A percentile compares a stretch with the other conserved stretches of the same genome.
These are phyloP conservation scores for Ciconia boyciana DNA, from an alignment of 2,113 vertebrate genomes.

Conservation along the genomic window DNA sequence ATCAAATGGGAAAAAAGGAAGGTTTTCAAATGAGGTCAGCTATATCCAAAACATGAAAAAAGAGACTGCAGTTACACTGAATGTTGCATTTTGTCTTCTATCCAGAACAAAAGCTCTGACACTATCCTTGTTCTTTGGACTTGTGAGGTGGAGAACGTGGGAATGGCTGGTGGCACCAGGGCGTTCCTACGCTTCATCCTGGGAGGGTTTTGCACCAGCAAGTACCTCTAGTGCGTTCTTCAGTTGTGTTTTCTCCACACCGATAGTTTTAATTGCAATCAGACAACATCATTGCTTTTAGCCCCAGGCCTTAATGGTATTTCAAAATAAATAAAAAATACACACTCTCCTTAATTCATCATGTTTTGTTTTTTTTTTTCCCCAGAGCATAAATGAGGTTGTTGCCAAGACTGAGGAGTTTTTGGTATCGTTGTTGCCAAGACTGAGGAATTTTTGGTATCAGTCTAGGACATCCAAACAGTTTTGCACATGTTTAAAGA, in stretches of 20 bases:
- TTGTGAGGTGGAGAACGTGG: fast-evolving
- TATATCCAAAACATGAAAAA: background rate
- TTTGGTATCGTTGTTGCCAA: background rate
- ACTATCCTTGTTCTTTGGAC: fast-evolving
- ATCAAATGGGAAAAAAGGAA: background rate
- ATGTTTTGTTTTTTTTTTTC: too few relatives aligned
- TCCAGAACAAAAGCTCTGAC: background rate
- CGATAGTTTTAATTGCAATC: fast-evolving
- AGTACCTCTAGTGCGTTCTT: background rate
- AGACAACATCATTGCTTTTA: fast-evolving
- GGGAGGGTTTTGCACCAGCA: background rate
- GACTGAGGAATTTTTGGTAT: background rate
- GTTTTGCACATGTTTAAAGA: background rate
- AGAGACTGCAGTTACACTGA: background rate
- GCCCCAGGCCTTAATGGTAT: background rate
- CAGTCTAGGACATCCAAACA: background rate
- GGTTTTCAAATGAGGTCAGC: background rate
- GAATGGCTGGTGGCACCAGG: background rate
- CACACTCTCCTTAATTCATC: fast-evolving
- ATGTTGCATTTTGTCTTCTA: background rate
- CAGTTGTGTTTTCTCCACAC: background rate
- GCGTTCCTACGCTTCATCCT: background rate
- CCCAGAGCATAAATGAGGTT: background rate
- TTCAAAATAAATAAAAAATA: background rate
- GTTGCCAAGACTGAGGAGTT: background rate